Conservation (phyloP, 2,888 invertebrate species). For the Hartigia nigra region DNA sequence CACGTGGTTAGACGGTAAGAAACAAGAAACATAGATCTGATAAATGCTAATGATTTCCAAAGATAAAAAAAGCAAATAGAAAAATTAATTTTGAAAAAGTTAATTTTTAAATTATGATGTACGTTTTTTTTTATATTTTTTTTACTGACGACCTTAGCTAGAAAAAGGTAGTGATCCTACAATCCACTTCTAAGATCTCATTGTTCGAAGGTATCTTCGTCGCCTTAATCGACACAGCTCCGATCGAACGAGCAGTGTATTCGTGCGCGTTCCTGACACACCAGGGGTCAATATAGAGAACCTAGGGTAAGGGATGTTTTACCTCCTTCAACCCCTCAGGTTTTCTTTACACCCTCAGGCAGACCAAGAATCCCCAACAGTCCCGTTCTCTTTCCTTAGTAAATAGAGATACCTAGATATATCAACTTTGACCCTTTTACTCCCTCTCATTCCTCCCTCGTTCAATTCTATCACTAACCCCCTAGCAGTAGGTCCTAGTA, state of each 20-base stretch:
- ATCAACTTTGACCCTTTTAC: background rate
- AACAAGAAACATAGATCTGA: background rate
- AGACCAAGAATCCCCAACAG: background rate
- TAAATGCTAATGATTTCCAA: background rate
- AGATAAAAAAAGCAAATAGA: too few relatives aligned
- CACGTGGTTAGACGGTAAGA: background rate
- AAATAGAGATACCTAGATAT: background rate
- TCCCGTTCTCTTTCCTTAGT: background rate
- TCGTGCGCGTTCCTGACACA: conserved; percentile 34
- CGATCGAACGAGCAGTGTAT: conserved; percentile 33
- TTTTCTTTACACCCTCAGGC: background rate
- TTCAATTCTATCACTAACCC: conserved; percentile 4
- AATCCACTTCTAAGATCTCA: background rate
- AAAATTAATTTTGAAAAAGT: too few relatives aligned
- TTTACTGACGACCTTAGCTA: background rate
- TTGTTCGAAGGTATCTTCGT: background rate
- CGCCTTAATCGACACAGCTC: conserved; percentile 31
- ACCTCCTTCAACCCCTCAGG: background rate
- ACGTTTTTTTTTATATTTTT: background rate
- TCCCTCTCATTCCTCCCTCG: background rate
- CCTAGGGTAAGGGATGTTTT: background rate
- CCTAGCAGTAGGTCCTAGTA: background rate
- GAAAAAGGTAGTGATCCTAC: background rate
- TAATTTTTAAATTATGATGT: too few relatives aligned
- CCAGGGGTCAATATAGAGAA: conserved; percentile 17